These are phyloP conservation scores for Anguilla pacifica DNA, from an alignment of 2,797 vertebrate species.

Conservation along the genomic window DNA sequence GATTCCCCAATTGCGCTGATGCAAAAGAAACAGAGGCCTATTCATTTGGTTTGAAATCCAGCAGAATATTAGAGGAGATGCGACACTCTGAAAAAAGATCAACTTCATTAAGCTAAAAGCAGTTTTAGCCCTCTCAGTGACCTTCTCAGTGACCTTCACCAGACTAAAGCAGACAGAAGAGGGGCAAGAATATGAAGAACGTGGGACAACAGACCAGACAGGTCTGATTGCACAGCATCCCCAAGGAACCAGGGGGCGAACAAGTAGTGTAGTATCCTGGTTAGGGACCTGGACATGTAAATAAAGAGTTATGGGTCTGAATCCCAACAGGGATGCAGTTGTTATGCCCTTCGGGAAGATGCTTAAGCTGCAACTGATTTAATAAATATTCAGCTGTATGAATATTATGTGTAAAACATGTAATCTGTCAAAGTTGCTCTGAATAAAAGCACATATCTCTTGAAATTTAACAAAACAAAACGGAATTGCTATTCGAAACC, in stretches of 20 bases:
- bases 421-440: no score
- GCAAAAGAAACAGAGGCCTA: neutral
- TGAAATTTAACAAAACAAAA: neutral
- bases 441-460: no score
- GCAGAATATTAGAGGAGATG: neutral
- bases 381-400: no score
- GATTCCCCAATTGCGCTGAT: neutral
- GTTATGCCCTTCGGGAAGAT: no score
- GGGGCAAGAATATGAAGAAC: neutral
- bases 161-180: neutral
- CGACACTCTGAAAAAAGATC: neutral
- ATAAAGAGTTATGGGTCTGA: no score
- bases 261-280: neutral
- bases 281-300: no score
- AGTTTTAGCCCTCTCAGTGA: neutral
- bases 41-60: neutral
- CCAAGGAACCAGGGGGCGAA: neutral
- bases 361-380: no score
- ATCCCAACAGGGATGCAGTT: no score
- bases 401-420: no score
- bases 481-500: neutral
- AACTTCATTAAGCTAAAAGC: neutral
- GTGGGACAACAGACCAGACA: neutral
- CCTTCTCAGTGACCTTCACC: neutral
- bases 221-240: neutral